Percentiles rank a stretch among this genome's conserved stretches.
phyloP scores from a whole-genome alignment of 2,888 invertebrate species.

The Aporophyla lueneburgensis region DNA sequence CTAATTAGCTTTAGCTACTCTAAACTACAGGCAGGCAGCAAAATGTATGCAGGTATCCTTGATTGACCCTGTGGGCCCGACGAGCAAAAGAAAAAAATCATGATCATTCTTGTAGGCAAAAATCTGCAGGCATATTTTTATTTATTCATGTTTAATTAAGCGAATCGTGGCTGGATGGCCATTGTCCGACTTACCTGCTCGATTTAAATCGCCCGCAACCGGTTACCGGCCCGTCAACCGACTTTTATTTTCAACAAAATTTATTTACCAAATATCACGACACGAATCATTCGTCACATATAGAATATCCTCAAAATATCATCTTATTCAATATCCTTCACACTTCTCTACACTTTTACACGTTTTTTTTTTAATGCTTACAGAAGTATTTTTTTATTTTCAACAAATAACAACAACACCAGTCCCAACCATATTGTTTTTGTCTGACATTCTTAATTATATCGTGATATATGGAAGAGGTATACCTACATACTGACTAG shows the following conservation, averaged over 20 bases:
- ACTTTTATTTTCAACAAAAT: slow-evolving; percentile 84
- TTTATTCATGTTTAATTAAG: slow-evolving; percentile 88
- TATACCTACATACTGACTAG: slow-evolving; percentile 71
- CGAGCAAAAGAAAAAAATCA: slow-evolving; percentile 49
- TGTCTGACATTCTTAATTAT: slow-evolving; percentile 31
- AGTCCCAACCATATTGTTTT: slow-evolving; percentile 58
- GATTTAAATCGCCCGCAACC: slow-evolving; percentile 84
- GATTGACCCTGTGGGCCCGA: slow-evolving; percentile 36
- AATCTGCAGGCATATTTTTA: slow-evolving; percentile 71
- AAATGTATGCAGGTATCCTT: slow-evolving; percentile 26
- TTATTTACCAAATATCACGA: slow-evolving; percentile 82
- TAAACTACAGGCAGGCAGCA: slow-evolving; percentile 11
- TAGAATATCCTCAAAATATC: slow-evolving; percentile 64
- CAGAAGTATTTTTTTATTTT: slow-evolving; percentile 29
- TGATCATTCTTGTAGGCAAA: slow-evolving; percentile 62
- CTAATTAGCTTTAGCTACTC: slow-evolving; percentile 18
- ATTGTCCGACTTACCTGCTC: slow-evolving; percentile 88
- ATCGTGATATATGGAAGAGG: slow-evolving; percentile 50
- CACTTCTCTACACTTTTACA: slow-evolving; percentile 63
- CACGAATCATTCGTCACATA: slow-evolving; percentile 77
- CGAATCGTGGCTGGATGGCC: slow-evolving; percentile 85
- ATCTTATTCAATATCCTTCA: slow-evolving; percentile 49
- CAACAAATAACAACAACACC: slow-evolving; percentile 27
- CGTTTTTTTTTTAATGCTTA: slow-evolving; percentile 50
- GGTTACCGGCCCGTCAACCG: slow-evolving; percentile 81